Conservation (phyloP, 2,797 vertebrate genomes). For the Oreonectes daqikongensis region DNA sequence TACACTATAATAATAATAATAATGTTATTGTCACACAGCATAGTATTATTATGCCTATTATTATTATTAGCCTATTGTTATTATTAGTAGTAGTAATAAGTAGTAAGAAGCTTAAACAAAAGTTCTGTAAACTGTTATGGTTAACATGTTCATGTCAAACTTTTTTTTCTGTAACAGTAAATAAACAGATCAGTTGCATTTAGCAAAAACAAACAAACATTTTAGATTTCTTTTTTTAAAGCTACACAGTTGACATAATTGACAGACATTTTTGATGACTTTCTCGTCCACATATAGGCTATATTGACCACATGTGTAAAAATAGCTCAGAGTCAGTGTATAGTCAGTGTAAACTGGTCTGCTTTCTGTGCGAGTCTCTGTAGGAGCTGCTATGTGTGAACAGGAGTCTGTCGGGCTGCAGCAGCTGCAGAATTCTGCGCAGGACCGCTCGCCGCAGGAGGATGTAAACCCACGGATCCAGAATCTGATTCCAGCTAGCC, state of each 20-base stretch:
- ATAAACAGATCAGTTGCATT: neutral
- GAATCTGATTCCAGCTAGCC: constrained; percentile 86
- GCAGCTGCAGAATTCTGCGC: constrained; percentile 67
- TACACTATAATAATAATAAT: too few species aligned
- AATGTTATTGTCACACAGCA: too few species aligned
- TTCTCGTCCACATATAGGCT: too few species aligned
- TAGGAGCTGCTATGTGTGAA: constrained; percentile 47
- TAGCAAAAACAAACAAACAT: neutral
- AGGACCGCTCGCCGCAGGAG: constrained; percentile 81
- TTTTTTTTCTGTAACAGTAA: neutral
- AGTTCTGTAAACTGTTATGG: neutral
- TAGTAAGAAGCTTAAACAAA: too few species aligned
- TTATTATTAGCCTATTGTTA: too few species aligned
- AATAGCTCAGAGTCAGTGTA: neutral
- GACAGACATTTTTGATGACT: too few species aligned
- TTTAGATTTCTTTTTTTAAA: neutral
- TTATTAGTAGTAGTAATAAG: too few species aligned
- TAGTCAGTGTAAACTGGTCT: constrained; percentile 56
- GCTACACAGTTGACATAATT: neutral
- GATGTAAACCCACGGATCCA: constrained; percentile 82
- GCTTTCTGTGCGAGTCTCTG: constrained; percentile 45
- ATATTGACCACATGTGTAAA: neutral
- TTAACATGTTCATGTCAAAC: neutral
- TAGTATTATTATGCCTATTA: too few species aligned
- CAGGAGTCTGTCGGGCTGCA: constrained; percentile 34